Conservation (phyloP, 2,888 invertebrate species). For the Bombylius major region DNA sequence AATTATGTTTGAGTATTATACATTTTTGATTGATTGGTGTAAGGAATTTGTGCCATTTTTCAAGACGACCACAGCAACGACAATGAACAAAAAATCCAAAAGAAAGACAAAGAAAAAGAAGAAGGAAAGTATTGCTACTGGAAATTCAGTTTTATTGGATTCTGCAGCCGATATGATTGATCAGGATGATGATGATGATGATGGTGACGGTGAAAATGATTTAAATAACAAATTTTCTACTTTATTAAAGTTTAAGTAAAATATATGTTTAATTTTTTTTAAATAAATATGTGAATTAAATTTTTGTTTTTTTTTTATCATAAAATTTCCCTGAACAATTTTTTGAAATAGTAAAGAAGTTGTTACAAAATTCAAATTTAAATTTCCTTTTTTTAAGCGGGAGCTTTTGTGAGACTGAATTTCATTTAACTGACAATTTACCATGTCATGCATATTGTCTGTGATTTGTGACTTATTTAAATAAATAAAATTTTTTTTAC, state of each 20-base stretch:
- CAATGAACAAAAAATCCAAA: constrained; percentile 13
- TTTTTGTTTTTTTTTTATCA: too few relatives aligned
- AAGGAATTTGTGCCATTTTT: constrained; percentile 24
- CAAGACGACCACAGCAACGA: constrained; percentile 18
- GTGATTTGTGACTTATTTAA: too few relatives aligned
- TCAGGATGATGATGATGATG: constrained; percentile 5
- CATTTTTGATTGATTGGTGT: constrained; percentile 28
- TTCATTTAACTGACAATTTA: too few relatives aligned
- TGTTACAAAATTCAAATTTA: too few relatives aligned
- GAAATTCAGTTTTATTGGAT: constrained; percentile 18
- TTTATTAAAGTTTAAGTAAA: constrained; percentile 15
- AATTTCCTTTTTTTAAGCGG: too few relatives aligned
- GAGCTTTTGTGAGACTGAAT: too few relatives aligned
- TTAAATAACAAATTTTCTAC: constrained; percentile 33
- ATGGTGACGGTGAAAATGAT: constrained; percentile 21
- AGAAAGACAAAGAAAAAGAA: constrained; percentile 24
- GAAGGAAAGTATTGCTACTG: constrained; percentile 23
- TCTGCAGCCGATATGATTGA: constrained; percentile 14
- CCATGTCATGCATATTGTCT: too few relatives aligned
- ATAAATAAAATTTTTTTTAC: too few relatives aligned
- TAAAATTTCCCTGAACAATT: too few relatives aligned
- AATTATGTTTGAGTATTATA: constrained; percentile 32
- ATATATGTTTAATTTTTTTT: too few relatives aligned
- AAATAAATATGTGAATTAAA: too few relatives aligned
- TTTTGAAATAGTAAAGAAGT: too few relatives aligned